Evolutionary conservation across 2,113 vertebrate genomes (phyloP), one percentile per base, ranked within the genome.

Genomic region (Oncorhynchus gorbuscha): DNA sequence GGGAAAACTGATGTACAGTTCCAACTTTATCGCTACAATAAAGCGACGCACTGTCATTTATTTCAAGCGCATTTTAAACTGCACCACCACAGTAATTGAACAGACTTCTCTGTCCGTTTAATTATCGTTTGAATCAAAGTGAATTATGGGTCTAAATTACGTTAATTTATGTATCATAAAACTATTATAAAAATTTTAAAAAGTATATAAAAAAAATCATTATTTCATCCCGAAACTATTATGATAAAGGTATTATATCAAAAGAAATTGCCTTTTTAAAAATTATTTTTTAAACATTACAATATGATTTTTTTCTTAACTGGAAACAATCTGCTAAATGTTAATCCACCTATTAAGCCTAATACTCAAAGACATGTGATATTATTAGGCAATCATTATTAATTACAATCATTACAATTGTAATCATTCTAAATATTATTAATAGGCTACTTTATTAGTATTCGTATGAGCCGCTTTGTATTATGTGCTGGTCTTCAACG

Each of bases 21-120:
- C 76, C 24, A 1, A 72, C 49, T 80, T 73, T 1, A 71, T 72
- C 72, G 66, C 80, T 79, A 73, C 76, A 72, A 55, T 80, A 79
- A 83, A 84, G 48, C 68, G 11, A 64, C n/a, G 74, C 24, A 72
- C 80, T 82, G 67, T 72, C 7, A 84, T 78, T 79, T 75, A 75
- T 80, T 7, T 69, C 58, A 71, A 35, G 35, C 73, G 45, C 67
- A 59, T 64, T 32, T 32, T 22, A 24, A 69, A 61, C 51, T 59
- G 77, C 72, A 22, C 22, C 69, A 73, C 79, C 32, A 28, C 68
- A 51, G n/a, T 82, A 72, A 85, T 35, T 81, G 45, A 70, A 76
- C 79, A 86, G 59, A 74, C 67, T 2, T 69, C 71, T 77, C 71
- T 49, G 20, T 1, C 68, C 4, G 16, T 70, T 20, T 18, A 16